Evolutionary conservation across 2,113 vertebrate species (phyloP).

Genomic region (Aphyosemion australe): DNA sequence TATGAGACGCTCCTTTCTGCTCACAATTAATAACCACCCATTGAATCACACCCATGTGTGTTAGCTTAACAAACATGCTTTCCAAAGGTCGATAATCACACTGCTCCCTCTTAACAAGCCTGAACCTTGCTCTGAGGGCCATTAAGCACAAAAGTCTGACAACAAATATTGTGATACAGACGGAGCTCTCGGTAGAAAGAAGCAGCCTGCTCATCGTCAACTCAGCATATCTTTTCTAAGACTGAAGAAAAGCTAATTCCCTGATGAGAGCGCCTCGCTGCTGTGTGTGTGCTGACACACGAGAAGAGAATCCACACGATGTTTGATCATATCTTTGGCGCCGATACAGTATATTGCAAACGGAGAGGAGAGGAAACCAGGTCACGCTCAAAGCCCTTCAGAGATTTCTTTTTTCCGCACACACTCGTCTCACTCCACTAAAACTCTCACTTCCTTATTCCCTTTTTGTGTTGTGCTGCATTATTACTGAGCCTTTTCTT

Average conservation of each 20-base stretch:
- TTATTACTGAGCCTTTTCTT: constrained; percentile 39
- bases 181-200: constrained; percentile 17
- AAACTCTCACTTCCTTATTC: constrained; percentile 23
- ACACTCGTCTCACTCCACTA: constrained; percentile 38
- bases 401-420: constrained; percentile 47
- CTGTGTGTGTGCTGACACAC: constrained; percentile 49
- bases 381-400: constrained; percentile 56
- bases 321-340: constrained; percentile 66
- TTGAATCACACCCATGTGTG: neutral
- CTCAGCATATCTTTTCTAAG: constrained; percentile 25
- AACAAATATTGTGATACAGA: constrained; percentile 32
- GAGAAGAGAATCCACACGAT: constrained; percentile 47
- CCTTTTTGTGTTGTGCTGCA: constrained; percentile 35
- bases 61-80: constrained; percentile 7
- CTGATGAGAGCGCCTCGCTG: constrained; percentile 31
- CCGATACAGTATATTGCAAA: constrained; percentile 58
- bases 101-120: neutral
- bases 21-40: constrained; percentile 6
- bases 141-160: constrained; percentile 16
- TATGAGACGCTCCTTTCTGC: constrained; percentile 13
- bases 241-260: constrained; percentile 40
- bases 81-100: constrained; percentile 2
- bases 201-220: constrained; percentile 41
- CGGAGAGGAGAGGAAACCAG: constrained; percentile 64
- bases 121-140: neutral